Evolutionary conservation across 2,888 invertebrate genomes (phyloP), one percentile per base, ranked within the genome.

Genomic region (Pheosia tremula): DNA sequence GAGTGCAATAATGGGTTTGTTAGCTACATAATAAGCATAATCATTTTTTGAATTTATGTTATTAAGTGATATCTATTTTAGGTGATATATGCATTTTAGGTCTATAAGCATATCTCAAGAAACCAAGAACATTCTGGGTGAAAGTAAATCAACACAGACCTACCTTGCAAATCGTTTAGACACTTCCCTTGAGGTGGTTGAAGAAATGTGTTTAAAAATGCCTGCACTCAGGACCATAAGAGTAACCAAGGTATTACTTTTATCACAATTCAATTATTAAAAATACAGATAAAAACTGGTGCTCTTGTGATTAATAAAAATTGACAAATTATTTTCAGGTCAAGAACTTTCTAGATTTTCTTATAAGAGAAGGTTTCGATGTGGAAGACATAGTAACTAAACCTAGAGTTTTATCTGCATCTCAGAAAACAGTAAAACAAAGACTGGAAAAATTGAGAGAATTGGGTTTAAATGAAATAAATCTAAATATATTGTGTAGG

Each of bases 311-410:
- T 24, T 24, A 24, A 24, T 24, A 24, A 24, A 24, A 24, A 24
- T 24, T 24, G 24, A 24, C 24, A 24, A 24, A 24, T 24, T 24
- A 2, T 24, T 24, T 87, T 55, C 78, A 95, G 95, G 91, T 95
- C 5, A 95, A 95, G 82, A 88, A 93, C 64, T 94, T 95, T 64
- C 74, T 95, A 49, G 95, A 95, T 77, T 95, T 94, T 77, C 81
- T 95, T 36, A 81, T 94, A 7, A 79, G 87, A 58, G 95, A 95
- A 75, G 94, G 95, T 2, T 95, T 94, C 79, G 74, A 84, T 5
- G 88, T 90, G 5, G 85, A 90, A 68, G 95, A 95, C 61, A 93
- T 95, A 62, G 94, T 93, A 13, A 87, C 82, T 57, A 94, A 92
- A 59, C 94, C 95, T 0, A 88, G 95, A 61, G 90, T 95, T 63